These are phyloP conservation scores for Drosophila punjabiensis DNA, from an alignment of 1,140 invertebrate species.

Conservation along the genomic window DNA sequence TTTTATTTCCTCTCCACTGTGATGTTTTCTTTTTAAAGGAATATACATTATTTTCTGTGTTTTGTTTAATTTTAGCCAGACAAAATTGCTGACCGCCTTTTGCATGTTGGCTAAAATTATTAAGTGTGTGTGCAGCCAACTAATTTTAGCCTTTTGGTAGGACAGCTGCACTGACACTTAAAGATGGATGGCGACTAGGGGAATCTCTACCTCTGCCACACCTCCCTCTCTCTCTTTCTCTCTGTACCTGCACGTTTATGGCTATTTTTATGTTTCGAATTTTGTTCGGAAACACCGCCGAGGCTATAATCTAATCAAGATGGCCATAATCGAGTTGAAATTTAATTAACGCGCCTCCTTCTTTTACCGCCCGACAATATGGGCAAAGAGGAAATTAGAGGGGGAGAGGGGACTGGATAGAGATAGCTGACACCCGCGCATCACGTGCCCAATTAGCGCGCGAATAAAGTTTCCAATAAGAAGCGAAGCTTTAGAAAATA, in stretches of 20 bases:
- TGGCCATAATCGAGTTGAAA: slow-evolving; percentile 57
- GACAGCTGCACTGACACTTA: slow-evolving; percentile 47
- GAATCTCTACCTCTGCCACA: neutral
- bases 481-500: neutral
- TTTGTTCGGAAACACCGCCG: neutral
- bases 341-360: slow-evolving; percentile 60
- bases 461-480: slow-evolving; percentile 34
- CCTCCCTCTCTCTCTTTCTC: neutral
- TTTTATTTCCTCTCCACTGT: neutral
- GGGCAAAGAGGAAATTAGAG: neutral
- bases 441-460: slow-evolving; percentile 58
- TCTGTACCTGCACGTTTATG: neutral
- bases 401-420: neutral
- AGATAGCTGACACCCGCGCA: slow-evolving; percentile 49
- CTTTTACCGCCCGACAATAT: slow-evolving; percentile 22
- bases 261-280: slow-evolving; percentile 33
- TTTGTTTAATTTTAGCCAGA: slow-evolving; percentile 23
- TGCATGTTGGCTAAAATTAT: slow-evolving; percentile 57
- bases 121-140: slow-evolving; percentile 11
- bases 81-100: slow-evolving; percentile 53
- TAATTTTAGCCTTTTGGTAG: slow-evolving; percentile 24
- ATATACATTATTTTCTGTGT: slow-evolving; percentile 1
- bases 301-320: slow-evolving; percentile 53
- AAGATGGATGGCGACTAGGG: slow-evolving; percentile 25
- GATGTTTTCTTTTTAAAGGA: neutral